Evolutionary conservation across 2,113 vertebrate species (phyloP).

Genomic region (Oncorhynchus kisutch): DNA sequence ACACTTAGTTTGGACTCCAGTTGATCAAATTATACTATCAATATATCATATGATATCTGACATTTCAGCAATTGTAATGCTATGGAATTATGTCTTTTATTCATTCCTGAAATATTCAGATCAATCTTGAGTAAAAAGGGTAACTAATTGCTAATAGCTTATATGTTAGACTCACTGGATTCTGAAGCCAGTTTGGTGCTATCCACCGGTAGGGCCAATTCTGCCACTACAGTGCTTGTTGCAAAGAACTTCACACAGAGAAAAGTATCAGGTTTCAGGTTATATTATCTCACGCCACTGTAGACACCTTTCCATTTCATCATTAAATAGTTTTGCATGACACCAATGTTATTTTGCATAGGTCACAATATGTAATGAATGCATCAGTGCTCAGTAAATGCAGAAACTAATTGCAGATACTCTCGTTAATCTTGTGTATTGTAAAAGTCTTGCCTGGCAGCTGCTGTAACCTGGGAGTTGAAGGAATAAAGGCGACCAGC

Average conservation of each 20-base stretch:
- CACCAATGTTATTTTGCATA: slow-evolving; percentile 4
- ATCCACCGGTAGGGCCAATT: slow-evolving; percentile 54
- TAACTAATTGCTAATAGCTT: not conserved
- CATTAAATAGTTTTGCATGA: slow-evolving; percentile 24
- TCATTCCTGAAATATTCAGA: too few species aligned
- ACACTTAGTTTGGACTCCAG: not conserved
- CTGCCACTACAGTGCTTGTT: slow-evolving; percentile 51
- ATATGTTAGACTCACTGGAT: slow-evolving; percentile 45
- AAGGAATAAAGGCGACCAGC: not conserved
- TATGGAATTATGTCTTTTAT: not conserved
- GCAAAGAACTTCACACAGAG: slow-evolving; percentile 44
- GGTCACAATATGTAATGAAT: not conserved
- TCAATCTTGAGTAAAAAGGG: too few species aligned
- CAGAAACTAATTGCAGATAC: not conserved
- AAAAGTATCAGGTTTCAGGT: slow-evolving; percentile 47
- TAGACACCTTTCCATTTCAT: slow-evolving; percentile 39
- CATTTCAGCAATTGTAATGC: not conserved
- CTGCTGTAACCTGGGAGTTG: not conserved
- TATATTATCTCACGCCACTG: slow-evolving; percentile 32
- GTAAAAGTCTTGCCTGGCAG: not conserved
- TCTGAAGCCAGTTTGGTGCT: slow-evolving; percentile 51
- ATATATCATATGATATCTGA: not conserved
- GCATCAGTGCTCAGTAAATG: not conserved
- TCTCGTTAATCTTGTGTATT: not conserved
- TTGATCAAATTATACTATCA: not conserved